These are phyloP conservation scores for Morpho deidamia DNA, from an alignment of 2,888 invertebrate genomes.

Conservation along the genomic window DNA sequence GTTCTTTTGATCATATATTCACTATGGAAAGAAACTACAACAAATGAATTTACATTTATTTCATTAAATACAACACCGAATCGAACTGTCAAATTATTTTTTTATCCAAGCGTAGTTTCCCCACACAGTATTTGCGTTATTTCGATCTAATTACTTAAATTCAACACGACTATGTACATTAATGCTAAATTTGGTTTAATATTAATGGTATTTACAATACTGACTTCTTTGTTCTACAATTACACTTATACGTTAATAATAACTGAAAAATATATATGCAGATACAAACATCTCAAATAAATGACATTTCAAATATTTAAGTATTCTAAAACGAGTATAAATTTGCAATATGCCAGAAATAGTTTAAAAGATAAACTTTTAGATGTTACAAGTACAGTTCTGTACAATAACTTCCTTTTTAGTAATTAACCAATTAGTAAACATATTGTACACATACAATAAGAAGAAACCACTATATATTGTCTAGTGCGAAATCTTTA, in stretches of 20 bases:
- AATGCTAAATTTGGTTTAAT: conserved; percentile 26
- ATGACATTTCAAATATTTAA: not conserved
- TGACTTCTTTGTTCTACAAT: conserved; percentile 25
- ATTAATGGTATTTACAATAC: conserved; percentile 56
- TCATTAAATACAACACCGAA: conserved; percentile 62
- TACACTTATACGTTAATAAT: not conserved
- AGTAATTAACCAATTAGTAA: too few species aligned
- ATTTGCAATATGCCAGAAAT: not conserved
- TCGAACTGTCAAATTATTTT: conserved; percentile 64
- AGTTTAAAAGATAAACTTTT: too few species aligned
- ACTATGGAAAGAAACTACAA: conserved; percentile 69
- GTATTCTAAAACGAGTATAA: not conserved
- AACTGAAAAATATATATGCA: not conserved
- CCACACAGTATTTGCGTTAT: conserved; percentile 67
- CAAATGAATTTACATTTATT: conserved; percentile 46
- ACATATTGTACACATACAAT: too few species aligned
- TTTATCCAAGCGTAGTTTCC: conserved; percentile 76
- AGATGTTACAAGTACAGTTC: not conserved
- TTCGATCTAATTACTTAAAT: conserved; percentile 19
- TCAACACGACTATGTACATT: conserved; percentile 16
- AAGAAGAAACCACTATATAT: too few species aligned
- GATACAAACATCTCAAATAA: not conserved
- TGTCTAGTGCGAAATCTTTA: not conserved
- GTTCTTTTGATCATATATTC: too few species aligned
- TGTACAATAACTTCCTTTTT: too few species aligned